Evolutionary conservation across 2,888 invertebrate species (phyloP), one percentile per base, ranked within the genome.

Genomic region (Linnaemya tessellans): DNA sequence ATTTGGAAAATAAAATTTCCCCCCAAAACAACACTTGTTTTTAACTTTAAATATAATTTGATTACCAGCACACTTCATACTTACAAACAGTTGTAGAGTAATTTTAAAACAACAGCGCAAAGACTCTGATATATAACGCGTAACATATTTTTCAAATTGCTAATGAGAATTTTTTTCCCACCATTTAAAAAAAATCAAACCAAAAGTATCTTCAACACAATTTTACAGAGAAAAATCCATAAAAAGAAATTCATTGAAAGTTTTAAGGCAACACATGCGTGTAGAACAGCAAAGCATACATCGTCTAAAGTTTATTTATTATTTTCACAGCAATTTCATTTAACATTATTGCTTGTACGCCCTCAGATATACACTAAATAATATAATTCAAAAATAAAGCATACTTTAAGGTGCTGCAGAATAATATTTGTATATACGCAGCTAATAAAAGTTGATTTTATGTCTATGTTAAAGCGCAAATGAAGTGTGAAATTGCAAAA

Each of bases 91-190:
- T 13, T 43, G 41, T 43, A 43, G 13, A 13, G 13, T 43, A 46
- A 15, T n/a, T 0, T n/a, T n/a, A n/a, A 46, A 64, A 49, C 13
- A 11, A 60, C 1, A 15, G 35, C 35, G 30, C 11, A 71, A 43
- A 18, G 30, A 83, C 58, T 67, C 51, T 78, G 73, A 78, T 78
- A 83, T 64, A 60, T 54, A 77, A 58, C 35, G 71, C 51, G 78
- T 73, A 83, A 78, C 73, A 83, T 79, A 83, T 83, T 84, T 79
- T 62, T 54, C 62, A 62, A 79, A 84, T 84, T 78, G 68, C 73
- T 74, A 35, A 38, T 43, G 60, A 65, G 73, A 25, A 71, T 77
- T 64, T 70, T 68, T 60, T 10, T 46, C 1, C 4, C 15, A 65
- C 9, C 18, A 30, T 73, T 25, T 56, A 18, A 9, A 3, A 38